A percentile compares a stretch with the other conserved stretches of the same genome.
These are phyloP conservation scores for Callyntrura sp. DNA, from an alignment of 2,888 invertebrate species.

Conservation along the genomic window DNA sequence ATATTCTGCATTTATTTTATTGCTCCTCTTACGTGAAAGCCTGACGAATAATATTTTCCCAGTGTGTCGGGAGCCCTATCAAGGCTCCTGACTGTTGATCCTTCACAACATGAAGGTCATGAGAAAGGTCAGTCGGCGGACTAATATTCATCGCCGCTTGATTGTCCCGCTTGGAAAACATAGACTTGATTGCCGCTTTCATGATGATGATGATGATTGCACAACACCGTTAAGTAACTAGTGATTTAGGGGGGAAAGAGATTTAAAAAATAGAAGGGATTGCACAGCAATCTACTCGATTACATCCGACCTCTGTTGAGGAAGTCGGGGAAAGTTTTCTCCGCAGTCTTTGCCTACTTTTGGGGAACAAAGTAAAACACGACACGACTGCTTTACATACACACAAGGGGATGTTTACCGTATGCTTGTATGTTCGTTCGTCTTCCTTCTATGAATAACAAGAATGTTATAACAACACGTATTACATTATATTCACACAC, in stretches of 20 bases:
- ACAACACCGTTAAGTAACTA: not conserved
- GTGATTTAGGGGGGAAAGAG: not conserved
- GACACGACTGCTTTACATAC: not conserved
- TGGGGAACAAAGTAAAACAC: constrained; percentile 28
- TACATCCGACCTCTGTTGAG: constrained; percentile 58
- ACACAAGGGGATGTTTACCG: not conserved
- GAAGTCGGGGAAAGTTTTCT: constrained; percentile 47
- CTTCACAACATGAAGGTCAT: constrained; percentile 93
- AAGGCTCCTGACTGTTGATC: constrained; percentile 93
- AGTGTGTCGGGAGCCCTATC: constrained; percentile 94
- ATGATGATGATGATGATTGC: constrained; percentile 26
- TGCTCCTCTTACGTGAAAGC: constrained; percentile 90
- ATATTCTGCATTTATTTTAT: not conserved
- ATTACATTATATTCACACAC: no score
- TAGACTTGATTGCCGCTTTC: constrained; percentile 43
- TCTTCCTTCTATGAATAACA: no score
- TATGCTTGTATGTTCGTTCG: no score
- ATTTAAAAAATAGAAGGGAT: not conserved
- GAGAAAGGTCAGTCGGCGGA: constrained; percentile 93
- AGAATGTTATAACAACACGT: no score
- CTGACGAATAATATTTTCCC: constrained; percentile 92
- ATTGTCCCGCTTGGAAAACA: no score
- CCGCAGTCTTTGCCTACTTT: not conserved
- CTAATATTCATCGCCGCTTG: constrained; percentile 88
- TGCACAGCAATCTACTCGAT: not conserved